Conservation (phyloP, 2,888 invertebrate species). For the Oligia strigilis region DNA sequence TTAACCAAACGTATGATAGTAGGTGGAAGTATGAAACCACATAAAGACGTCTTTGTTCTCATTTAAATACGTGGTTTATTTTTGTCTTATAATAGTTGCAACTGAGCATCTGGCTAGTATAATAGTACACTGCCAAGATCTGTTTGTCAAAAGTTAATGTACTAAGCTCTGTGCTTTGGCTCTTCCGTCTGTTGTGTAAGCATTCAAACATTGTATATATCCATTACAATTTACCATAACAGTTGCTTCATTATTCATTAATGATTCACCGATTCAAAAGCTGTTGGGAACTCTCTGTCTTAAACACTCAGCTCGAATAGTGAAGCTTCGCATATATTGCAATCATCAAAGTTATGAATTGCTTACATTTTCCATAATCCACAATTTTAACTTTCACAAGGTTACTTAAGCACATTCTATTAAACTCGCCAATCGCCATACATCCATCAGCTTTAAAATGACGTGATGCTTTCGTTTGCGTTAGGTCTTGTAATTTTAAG, state of each 20-base stretch:
- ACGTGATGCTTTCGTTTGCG: conserved; percentile 46
- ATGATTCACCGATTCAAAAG: background rate
- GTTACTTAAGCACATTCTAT: conserved; percentile 10
- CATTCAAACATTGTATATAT: conserved; percentile 15
- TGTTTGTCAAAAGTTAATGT: conserved; percentile 43
- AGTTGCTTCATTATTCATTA: conserved; percentile 5
- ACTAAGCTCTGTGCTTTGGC: conserved; percentile 17
- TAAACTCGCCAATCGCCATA: conserved; percentile 15
- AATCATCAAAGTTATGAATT: background rate
- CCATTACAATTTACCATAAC: background rate
- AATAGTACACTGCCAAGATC: conserved; percentile 35
- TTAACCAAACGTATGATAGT: conserved; percentile 16
- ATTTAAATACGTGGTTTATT: conserved; percentile 44
- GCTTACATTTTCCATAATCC: background rate
- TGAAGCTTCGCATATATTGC: background rate
- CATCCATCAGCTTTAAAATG: conserved; percentile 29
- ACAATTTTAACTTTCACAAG: background rate
- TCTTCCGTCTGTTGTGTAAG: conserved; percentile 23
- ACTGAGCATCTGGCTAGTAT: conserved; percentile 44
- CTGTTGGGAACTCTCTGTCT: background rate
- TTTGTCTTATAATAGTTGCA: conserved; percentile 41
- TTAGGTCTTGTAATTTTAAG: conserved; percentile 43
- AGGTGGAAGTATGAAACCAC: conserved; percentile 7
- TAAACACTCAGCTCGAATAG: too few species aligned
- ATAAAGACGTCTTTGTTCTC: conserved; percentile 16